These are phyloP conservation scores for Eriocheir sinensis DNA, from an alignment of 1,140 invertebrate genomes.

Conservation along the genomic window DNA sequence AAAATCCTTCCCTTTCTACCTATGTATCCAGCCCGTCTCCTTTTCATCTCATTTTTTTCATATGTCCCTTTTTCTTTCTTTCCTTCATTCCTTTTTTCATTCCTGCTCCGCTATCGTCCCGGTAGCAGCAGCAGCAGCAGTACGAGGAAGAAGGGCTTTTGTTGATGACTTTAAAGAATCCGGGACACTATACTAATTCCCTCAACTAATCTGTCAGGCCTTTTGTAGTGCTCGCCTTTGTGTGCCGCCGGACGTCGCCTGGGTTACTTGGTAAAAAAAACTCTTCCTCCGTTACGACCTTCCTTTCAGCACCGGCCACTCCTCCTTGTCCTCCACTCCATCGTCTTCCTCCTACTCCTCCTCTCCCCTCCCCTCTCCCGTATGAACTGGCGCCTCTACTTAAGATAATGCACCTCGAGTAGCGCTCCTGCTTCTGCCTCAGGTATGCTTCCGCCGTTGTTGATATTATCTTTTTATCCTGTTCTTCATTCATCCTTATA, in stretches of 20 bases:
- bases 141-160: background rate
- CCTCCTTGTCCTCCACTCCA: background rate
- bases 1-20: background rate
- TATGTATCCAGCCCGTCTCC: background rate
- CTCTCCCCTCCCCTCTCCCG: too few relatives aligned
- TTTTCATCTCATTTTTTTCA: background rate
- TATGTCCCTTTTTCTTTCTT: background rate
- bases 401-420: too few relatives aligned
- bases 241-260: background rate
- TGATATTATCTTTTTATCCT: too few relatives aligned
- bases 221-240: background rate
- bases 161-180: background rate
- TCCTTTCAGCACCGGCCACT: background rate
- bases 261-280: background rate
- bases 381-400: too few relatives aligned
- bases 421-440: too few relatives aligned
- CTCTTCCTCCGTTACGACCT: background rate
- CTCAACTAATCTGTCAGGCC: conserved; percentile 3
- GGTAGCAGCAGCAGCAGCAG: too few relatives aligned
- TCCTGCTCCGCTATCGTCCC: background rate
- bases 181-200: conserved; percentile 13
- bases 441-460: too few relatives aligned
- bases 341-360: background rate
- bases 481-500: too few relatives aligned
- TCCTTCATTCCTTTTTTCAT: conserved; percentile 24